Evolutionary conservation across 2,888 invertebrate genomes (phyloP), one percentile per base, ranked within the genome.

Genomic region (Dasypogon diadema): DNA sequence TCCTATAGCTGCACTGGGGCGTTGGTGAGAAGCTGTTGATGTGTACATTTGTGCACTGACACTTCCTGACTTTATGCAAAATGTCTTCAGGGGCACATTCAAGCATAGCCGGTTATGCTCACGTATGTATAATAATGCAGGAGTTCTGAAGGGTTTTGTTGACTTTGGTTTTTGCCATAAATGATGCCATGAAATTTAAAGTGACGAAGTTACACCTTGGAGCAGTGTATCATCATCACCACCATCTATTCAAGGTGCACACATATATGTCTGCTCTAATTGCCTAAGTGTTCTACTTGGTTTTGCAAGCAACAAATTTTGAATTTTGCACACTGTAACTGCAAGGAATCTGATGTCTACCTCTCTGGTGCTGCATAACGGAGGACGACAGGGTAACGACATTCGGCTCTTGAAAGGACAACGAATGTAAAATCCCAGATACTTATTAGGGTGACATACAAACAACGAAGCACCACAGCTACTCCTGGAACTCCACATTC

Each of bases 151-250:
- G 70, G 72, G 60, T 51, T 24, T 22, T 76, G 76, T 76, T 76
- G 58, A 72, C 76, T 72, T 60, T 76, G 60, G 51, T 70, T 76
- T 76, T 60, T 42, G 34, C 16, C 51, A 21, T 72, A 76, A 76
- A 76, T 72, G 72, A 63, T 76, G 72, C 46, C 76, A 76, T 76
- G 72, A 76, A 76, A 73, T 76, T 76, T 76, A 65, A 65, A 65
- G 65, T 46, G 65, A 46, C 26, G 48, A 48, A 65, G 46, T 65
- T 65, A 48, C 65, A 60, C 60, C 65, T 48, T 10, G 4, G 18
- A 2, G 46, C 42, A 22, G 2, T 65, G n/a, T 48, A 65, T 24
- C 46, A 46, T 65, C 65, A 48, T 6, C n/a, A 16, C 14, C 1
- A n/a, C n/a, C n/a, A n/a, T n/a, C 24, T 21, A 65, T 22, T 46